Percentiles rank a stretch among this genome's conserved stretches.
phyloP scores from a whole-genome alignment of 2,888 invertebrate species.

The Apamea epomidion region DNA sequence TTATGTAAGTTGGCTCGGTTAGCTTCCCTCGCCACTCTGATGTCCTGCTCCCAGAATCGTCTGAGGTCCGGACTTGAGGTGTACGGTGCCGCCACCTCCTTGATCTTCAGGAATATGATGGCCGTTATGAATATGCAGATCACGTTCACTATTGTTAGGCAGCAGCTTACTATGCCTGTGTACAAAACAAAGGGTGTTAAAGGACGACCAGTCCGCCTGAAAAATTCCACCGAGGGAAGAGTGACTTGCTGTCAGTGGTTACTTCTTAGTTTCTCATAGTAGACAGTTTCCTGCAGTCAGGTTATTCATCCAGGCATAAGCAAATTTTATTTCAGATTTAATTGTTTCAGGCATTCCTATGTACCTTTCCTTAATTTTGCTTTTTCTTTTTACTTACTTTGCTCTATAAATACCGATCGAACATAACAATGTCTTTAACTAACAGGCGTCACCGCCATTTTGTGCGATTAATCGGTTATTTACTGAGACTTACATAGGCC shows the following conservation, averaged over 20 bases:
- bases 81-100: slow-evolving; percentile 95
- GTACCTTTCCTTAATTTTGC: neutral
- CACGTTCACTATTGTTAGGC: slow-evolving; percentile 95
- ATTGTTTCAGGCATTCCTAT: neutral
- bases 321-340: neutral
- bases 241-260: neutral
- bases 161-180: slow-evolving; percentile 93
- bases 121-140: slow-evolving; percentile 95
- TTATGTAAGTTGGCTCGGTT: slow-evolving; percentile 91
- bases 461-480: too few relatives aligned
- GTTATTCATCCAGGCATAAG: neutral
- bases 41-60: slow-evolving; percentile 95
- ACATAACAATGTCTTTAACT: too few relatives aligned
- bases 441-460: too few relatives aligned
- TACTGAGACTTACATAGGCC: too few relatives aligned
- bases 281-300: neutral
- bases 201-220: neutral
- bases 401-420: too few relatives aligned
- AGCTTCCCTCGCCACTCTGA: slow-evolving; percentile 93
- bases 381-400: too few relatives aligned
- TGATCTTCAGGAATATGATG: slow-evolving; percentile 95
- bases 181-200: slow-evolving; percentile 2
- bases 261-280: neutral
- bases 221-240: too few relatives aligned
- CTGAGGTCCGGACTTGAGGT: slow-evolving; percentile 93